Conservation (phyloP, 2,113 vertebrate genomes). For the Aphelocoma coerulescens region DNA sequence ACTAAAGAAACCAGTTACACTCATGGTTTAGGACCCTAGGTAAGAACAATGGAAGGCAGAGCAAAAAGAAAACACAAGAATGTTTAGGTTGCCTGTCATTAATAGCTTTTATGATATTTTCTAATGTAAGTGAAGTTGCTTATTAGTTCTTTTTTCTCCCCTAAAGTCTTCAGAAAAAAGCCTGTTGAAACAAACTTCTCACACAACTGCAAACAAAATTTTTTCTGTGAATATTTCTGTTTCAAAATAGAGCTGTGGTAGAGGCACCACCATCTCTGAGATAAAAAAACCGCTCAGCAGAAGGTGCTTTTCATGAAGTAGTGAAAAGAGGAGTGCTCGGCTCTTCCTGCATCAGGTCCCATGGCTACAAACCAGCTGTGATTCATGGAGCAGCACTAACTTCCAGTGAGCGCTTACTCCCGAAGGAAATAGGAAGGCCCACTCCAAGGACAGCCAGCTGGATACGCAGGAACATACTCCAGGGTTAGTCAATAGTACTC, state of each 20-base stretch:
- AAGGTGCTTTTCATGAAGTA: background rate
- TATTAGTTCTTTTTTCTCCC: background rate
- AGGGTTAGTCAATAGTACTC: background rate
- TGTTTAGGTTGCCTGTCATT: background rate
- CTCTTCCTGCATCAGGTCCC: background rate
- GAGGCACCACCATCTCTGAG: background rate
- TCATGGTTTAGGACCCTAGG: background rate
- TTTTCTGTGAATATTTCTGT: background rate
- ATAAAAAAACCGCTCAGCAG: background rate
- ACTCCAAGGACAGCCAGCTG: background rate
- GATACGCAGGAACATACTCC: rapidly evolving
- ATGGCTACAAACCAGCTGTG: background rate
- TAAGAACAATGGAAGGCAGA: background rate
- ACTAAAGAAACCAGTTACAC: background rate
- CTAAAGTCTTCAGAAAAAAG: background rate
- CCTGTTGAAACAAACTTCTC: background rate
- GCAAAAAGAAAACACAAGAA: background rate
- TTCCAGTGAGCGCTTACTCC: background rate
- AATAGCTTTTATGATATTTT: background rate
- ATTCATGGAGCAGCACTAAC: background rate
- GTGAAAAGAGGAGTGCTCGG: background rate
- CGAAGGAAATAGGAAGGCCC: background rate
- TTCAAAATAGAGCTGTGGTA: background rate
- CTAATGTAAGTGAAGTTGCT: background rate
- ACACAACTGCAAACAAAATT: rapidly evolving